Evolutionary conservation across 2,888 invertebrate genomes (phyloP), one percentile per base, ranked within the genome.

Genomic region (Luperina testacea): DNA sequence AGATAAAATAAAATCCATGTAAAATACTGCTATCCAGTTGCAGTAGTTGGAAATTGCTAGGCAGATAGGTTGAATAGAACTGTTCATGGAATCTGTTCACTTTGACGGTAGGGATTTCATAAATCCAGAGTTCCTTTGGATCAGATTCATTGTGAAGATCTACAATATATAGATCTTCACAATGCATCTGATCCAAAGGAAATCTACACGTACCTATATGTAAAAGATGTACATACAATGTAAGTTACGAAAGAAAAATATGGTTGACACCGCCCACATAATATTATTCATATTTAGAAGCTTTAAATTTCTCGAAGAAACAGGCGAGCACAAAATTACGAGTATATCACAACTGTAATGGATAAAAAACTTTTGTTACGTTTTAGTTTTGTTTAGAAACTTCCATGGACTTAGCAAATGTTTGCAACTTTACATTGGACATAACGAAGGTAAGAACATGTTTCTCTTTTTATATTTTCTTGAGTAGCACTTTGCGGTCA

Each of bases 331-430:
- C 38, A 63, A 85, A 87, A 74, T 85, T 83, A 32, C 32, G 32
- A 32, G 32, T 32, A 64, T 75, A 83, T 75, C 70, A 61, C 38
- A 38, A 77, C 64, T 38, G 51, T 75, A 32, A 80, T 38, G 76
- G 76, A 83, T 82, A 82, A 83, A 83, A 83, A 79, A 81, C 74
- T 81, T 78, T 75, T 77, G 65, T 81, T 81, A 65, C 51, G 68
- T 59, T 67, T 51, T 45, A 74, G 68, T 78, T 78, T 78, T 48
- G 53, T 48, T 48, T 2, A n/a, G 20, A 75, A 61, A 65, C n/a
- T 61, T 74, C 27, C 48, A 53, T 72, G 3, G 68, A 32, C 38
- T 75, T 65, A 15, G 64, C 72, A 42, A 72, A 48, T 69, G 64
- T 75, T 24, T 74, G 32, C 32, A 32, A 32, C 32, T 32, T 32